phyloP scores from a whole-genome alignment of 2,113 vertebrate genomes.

The Hassar affinis region DNA sequence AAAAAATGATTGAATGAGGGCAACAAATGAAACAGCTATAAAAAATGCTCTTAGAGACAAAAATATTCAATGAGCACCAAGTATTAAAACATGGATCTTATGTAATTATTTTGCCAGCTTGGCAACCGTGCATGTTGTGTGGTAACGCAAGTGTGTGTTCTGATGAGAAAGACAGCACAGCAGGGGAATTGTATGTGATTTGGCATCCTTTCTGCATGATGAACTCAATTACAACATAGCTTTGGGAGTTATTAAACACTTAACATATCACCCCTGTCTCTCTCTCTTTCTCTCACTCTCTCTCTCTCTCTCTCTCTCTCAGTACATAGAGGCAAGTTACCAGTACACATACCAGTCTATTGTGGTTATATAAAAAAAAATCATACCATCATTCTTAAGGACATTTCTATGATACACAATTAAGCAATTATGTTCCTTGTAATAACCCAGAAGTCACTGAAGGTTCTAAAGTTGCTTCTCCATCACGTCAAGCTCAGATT shows the following conservation, averaged over 20 bases:
- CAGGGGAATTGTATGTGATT: slow-evolving; percentile 61
- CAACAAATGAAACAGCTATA: not conserved
- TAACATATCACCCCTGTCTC: slow-evolving; percentile 24
- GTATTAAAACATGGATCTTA: not conserved
- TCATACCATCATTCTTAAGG: not conserved
- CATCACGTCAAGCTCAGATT: not conserved
- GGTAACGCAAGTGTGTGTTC: not conserved
- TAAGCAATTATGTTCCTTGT: not conserved
- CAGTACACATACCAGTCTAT: too few species aligned
- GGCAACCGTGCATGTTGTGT: slow-evolving; percentile 19
- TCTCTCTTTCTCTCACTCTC: not conserved
- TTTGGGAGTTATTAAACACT: slow-evolving; percentile 61
- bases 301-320: not conserved
- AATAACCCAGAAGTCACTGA: not conserved
- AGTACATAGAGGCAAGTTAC: not conserved
- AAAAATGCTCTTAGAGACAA: not conserved
- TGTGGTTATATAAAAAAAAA: not conserved
- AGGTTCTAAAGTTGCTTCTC: not conserved
- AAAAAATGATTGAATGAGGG: not conserved
- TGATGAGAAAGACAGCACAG: slow-evolving; percentile 62
- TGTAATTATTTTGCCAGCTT: not conserved
- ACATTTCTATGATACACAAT: not conserved
- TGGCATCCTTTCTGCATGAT: slow-evolving; percentile 61
- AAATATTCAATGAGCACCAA: slow-evolving; percentile 1
- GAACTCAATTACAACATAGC: slow-evolving; percentile 65